Evolutionary conservation across 2,797 vertebrate genomes (phyloP).

Genomic region (Sebastes aleutianus): DNA sequence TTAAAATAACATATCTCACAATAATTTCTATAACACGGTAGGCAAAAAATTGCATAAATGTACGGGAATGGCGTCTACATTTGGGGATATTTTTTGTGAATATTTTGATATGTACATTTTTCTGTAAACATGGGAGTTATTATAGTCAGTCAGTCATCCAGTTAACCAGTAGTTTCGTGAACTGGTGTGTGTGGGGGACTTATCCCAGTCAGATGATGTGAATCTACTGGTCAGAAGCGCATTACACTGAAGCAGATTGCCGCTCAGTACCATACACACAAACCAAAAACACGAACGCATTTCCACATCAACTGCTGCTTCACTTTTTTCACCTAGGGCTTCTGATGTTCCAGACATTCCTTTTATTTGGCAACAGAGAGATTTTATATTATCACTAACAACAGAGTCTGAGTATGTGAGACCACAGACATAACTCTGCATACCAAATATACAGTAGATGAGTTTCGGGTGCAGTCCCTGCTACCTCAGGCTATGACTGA

Average conservation of each 20-base stretch:
- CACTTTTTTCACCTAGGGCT: not conserved
- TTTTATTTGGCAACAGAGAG: not conserved
- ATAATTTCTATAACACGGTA: too few species aligned
- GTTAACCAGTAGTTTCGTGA: not conserved
- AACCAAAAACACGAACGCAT: not conserved
- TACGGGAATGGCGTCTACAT: not conserved
- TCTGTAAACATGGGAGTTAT: not conserved
- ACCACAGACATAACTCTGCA: not conserved
- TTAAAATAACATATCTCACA: too few species aligned
- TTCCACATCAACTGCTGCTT: not conserved
- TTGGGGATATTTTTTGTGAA: not conserved
- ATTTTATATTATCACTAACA: not conserved
- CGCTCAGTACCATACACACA: not conserved
- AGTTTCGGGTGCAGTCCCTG: not conserved
- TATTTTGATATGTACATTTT: not conserved
- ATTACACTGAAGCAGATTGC: constrained; percentile 10
- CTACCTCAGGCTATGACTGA: not conserved
- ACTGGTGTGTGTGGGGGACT: constrained; percentile 16
- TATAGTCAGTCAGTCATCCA: not conserved
- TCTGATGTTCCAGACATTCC: not conserved
- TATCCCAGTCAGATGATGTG: constrained; percentile 70
- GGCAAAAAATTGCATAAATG: not conserved
- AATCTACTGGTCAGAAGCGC: constrained; percentile 28
- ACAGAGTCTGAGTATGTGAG: not conserved
- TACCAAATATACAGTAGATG: not conserved